Conservation (phyloP, 2,113 vertebrate species). For the Sardina pilchardus region DNA sequence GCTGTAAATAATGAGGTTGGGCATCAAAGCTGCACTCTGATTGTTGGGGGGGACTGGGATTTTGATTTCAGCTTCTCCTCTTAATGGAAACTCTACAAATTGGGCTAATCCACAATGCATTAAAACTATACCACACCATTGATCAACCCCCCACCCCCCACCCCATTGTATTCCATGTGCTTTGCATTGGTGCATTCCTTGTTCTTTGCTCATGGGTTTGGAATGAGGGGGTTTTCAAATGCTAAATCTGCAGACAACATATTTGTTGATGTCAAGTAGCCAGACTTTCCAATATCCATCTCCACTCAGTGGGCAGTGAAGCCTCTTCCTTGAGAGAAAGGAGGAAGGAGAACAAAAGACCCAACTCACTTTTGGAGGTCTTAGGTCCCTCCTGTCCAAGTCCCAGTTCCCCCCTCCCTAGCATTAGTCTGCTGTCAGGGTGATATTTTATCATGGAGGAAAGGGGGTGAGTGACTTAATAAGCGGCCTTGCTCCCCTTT, state of each 20-base stretch:
- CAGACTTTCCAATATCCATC: not conserved
- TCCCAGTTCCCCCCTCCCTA: not conserved
- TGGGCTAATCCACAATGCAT: not conserved
- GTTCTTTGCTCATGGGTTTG: not conserved
- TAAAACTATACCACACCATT: not conserved
- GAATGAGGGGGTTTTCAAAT: not conserved
- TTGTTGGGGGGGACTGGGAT: not conserved
- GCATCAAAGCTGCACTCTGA: not conserved
- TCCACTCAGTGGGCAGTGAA: not conserved
- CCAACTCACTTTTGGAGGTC: constrained; percentile 5
- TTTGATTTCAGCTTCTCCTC: not conserved
- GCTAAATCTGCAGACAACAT: not conserved
- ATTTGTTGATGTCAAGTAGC: not conserved
- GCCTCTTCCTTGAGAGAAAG: not conserved
- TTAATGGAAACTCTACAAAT: not conserved
- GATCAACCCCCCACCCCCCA: not conserved
- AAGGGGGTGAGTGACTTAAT: constrained; percentile 26
- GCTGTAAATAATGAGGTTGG: not conserved
- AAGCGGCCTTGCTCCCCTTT: not conserved
- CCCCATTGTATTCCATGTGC: not conserved
- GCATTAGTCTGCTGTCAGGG: not conserved
- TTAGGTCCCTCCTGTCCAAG: not conserved
- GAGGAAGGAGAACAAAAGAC: not conserved
- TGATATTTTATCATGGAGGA: constrained; percentile 32
- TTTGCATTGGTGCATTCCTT: not conserved